These are phyloP conservation scores for Sebastes steindachneri DNA, from an alignment of 2,797 vertebrate genomes.

Conservation along the genomic window DNA sequence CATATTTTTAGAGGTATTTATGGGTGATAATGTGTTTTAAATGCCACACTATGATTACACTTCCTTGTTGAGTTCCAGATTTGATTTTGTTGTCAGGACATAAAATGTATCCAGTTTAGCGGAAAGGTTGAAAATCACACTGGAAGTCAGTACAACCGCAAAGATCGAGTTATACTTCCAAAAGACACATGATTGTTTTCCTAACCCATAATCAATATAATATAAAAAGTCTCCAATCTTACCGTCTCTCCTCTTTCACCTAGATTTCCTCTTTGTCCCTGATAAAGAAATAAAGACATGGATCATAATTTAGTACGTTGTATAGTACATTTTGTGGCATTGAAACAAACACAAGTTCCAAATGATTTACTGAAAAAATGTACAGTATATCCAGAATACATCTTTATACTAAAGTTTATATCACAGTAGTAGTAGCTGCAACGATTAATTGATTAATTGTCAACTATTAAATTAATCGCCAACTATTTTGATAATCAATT, in stretches of 20 bases:
- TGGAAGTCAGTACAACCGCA: conserved; percentile 13
- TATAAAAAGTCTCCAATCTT: conserved; percentile 36
- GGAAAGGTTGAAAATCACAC: neutral
- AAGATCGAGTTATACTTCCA: conserved; percentile 27
- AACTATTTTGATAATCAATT: too few relatives aligned
- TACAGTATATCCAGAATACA: neutral
- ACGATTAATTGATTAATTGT: too few relatives aligned
- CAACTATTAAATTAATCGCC: too few relatives aligned
- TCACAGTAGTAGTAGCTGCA: neutral
- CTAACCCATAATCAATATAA: conserved; percentile 4
- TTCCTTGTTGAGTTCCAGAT: neutral
- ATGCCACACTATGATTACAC: neutral
- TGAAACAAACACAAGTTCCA: neutral
- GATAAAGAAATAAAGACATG: conserved; percentile 30
- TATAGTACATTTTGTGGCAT: neutral
- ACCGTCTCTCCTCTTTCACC: conserved; percentile 91
- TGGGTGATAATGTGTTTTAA: neutral
- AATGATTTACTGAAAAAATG: neutral
- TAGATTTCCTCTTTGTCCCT: conserved; percentile 91
- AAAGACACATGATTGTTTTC: conserved; percentile 25
- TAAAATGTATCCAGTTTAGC: conserved; percentile 17
- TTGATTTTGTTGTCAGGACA: conserved; percentile 17
- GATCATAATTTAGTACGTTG: neutral
- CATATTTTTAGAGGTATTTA: neutral
- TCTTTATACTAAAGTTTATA: neutral